Conservation (phyloP, 2,113 vertebrate genomes). For the Micronisus gabar region DNA sequence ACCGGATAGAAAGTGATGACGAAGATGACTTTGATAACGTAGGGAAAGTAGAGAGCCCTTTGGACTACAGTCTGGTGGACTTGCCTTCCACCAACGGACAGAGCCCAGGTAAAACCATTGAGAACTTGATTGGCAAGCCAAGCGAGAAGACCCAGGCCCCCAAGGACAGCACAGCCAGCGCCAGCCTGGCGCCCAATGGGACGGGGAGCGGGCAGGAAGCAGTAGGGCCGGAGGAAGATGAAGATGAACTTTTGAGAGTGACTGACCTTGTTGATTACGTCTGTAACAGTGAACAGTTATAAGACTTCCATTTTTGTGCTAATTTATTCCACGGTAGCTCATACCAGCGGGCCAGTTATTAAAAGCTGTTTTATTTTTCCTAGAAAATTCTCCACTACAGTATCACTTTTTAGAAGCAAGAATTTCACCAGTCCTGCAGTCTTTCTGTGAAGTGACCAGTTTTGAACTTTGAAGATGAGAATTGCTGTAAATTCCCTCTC, state of each 20-base stretch:
- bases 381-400: constrained; percentile 79
- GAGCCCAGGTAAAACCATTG: constrained; percentile 84
- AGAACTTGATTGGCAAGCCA: constrained; percentile 80
- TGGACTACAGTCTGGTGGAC: constrained; percentile 85
- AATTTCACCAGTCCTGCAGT: constrained; percentile 79
- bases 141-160: constrained; percentile 76
- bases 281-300: constrained; percentile 95
- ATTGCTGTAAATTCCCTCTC: constrained; percentile 79
- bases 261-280: constrained; percentile 95
- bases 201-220: constrained; percentile 80
- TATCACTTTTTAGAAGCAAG: constrained; percentile 82
- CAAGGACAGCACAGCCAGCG: constrained; percentile 80
- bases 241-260: constrained; percentile 97
- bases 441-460: constrained; percentile 83
- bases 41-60: constrained; percentile 80
- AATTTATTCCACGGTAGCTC: constrained; percentile 87
- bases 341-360: constrained; percentile 85
- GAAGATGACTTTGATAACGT: constrained; percentile 83
- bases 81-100: constrained; percentile 89
- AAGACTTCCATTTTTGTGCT: constrained; percentile 83
- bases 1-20: constrained; percentile 80
- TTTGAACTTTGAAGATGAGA: constrained; percentile 76
- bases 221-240: constrained; percentile 85
- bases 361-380: constrained; percentile 86
- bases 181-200: constrained; percentile 82